phyloP scores from a whole-genome alignment of 2,113 vertebrate species.

The Pardalotus punctatus region DNA sequence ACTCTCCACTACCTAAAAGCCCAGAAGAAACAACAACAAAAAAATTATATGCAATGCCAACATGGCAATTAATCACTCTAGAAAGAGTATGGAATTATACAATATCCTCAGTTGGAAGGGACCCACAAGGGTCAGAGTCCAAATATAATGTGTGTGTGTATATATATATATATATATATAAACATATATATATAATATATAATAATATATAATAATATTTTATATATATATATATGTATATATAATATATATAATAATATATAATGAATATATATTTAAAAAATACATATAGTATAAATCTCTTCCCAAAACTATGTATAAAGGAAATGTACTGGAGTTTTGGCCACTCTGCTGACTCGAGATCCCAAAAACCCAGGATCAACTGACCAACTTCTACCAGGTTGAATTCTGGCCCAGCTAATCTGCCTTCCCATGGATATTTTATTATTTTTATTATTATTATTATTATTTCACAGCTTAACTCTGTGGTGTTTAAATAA shows the following conservation, averaged over 20 bases:
- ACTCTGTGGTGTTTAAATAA: not conserved
- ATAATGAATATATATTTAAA: not conserved
- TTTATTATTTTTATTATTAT: not conserved
- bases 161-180: not conserved
- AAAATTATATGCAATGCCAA: not conserved
- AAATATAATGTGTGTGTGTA: not conserved
- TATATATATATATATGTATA: not conserved
- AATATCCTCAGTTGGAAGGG: not conserved
- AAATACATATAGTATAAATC: not conserved
- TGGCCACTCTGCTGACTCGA: not conserved
- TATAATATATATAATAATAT: too few relatives aligned
- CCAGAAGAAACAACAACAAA: not conserved
- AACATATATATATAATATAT: too few relatives aligned
- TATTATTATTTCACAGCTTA: not conserved
- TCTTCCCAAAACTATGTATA: not conserved
- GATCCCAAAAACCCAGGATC: not conserved
- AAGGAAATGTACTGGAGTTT: not conserved
- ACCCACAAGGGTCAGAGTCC: not conserved
- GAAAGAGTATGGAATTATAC: not conserved
- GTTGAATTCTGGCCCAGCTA: not conserved
- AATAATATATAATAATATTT: too few relatives aligned
- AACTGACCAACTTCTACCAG: not conserved
- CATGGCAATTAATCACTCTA: not conserved
- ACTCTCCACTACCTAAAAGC: not conserved
- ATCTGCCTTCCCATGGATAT: not conserved